Conservation (phyloP, 1,140 invertebrate species). For the Penaeus japonicus region DNA sequence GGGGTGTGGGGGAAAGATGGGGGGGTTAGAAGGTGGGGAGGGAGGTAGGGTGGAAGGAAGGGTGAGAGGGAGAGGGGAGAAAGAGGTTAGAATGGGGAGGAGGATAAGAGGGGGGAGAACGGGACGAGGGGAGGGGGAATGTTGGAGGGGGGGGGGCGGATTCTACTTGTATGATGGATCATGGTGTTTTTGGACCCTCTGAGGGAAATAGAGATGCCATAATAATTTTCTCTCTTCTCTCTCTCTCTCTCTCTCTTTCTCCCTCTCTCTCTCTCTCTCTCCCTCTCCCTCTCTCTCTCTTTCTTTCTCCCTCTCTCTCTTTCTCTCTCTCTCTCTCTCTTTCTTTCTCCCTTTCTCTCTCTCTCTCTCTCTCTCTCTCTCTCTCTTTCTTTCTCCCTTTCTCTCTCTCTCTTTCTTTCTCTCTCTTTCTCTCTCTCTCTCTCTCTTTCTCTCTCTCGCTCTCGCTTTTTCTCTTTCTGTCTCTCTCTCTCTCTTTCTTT, state of each 20-base stretch:
- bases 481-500: background rate
- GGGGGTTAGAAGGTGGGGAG: no score
- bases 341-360: background rate
- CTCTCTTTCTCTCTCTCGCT: background rate
- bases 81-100: no score
- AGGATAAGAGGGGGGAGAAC: background rate
- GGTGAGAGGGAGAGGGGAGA: no score
- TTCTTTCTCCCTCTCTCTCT: slow-evolving; percentile 8
- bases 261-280: slow-evolving; percentile 4
- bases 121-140: background rate
- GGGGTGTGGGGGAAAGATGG: no score
- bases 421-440: background rate
- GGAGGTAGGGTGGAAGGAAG: no score
- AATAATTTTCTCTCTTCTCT: no score
- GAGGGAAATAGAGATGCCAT: no score
- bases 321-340: background rate
- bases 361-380: background rate
- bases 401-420: background rate
- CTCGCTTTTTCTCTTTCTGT: background rate
- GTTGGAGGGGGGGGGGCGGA: no score
- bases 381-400: background rate
- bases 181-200: no score
- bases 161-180: no score
- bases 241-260: no score
- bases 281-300: slow-evolving; percentile 25